Evolutionary conservation across 1,140 invertebrate species (phyloP).

Genomic region (Sinella curviseta): DNA sequence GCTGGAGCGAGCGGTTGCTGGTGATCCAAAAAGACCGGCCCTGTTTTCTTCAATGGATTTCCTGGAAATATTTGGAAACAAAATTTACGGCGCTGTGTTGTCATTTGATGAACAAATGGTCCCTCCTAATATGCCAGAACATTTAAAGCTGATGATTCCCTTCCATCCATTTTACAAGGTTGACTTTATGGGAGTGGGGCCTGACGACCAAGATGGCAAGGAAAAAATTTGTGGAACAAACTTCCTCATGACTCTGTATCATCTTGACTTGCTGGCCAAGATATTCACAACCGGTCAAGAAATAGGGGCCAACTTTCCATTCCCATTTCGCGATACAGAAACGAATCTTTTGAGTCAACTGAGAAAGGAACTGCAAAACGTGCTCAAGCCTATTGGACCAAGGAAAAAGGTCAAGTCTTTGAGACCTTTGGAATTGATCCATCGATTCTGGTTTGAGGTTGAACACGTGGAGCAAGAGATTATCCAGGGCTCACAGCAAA

Average conservation of each 20-base stretch:
- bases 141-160: not conserved
- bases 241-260: not conserved
- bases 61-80: not conserved
- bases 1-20: not conserved
- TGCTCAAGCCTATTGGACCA: not conserved
- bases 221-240: not conserved
- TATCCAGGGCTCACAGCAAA: not conserved
- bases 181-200: not conserved
- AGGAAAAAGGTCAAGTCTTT: not conserved
- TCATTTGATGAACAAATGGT: too few species aligned
- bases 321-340: not conserved
- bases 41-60: not conserved
- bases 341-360: not conserved
- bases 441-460: not conserved
- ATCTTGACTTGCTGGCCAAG: not conserved
- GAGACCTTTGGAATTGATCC: not conserved
- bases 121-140: not conserved
- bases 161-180: not conserved
- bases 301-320: not conserved
- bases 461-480: not conserved
- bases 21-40: not conserved
- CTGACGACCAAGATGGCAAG: not conserved
- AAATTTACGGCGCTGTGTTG: not conserved
- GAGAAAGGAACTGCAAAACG: not conserved
- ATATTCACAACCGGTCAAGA: not conserved